phyloP scores from a whole-genome alignment of 2,113 vertebrate genomes.

The Centropristis striata region DNA sequence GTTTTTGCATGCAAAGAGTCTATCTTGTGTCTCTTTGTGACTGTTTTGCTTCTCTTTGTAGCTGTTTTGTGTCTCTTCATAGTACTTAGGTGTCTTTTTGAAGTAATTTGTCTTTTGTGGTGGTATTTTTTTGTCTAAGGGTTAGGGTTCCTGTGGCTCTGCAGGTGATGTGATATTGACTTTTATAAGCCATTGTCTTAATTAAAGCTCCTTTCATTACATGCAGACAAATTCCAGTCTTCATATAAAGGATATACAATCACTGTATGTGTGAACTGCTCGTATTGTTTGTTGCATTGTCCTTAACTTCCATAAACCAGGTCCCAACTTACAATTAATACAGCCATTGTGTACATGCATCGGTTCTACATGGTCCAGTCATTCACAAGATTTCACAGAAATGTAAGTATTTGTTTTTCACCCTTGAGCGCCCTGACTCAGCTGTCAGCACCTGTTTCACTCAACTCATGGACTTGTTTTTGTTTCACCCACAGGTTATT shows the following conservation, averaged over 20 bases:
- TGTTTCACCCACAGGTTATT: slow-evolving; percentile 84
- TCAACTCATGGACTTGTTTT: background rate
- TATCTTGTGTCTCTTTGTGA: too few relatives aligned
- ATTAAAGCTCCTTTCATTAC: background rate
- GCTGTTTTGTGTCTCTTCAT: too few relatives aligned
- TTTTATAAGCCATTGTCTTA: background rate
- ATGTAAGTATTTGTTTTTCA: slow-evolving; percentile 85
- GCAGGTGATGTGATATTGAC: background rate
- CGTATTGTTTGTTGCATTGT: background rate
- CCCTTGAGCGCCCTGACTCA: background rate
- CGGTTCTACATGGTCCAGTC: slow-evolving; percentile 99
- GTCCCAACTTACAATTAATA: slow-evolving; percentile 97
- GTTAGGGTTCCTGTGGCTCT: background rate
- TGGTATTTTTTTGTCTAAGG: too few relatives aligned
- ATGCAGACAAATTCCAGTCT: background rate
- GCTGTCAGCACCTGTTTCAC: rapidly evolving
- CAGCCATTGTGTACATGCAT: slow-evolving; percentile 98
- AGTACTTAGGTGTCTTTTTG: too few relatives aligned
- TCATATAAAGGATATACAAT: background rate
- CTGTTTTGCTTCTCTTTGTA: too few relatives aligned
- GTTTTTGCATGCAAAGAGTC: too few relatives aligned
- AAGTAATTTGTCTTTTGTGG: too few relatives aligned
- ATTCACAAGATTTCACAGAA: slow-evolving; percentile 95
- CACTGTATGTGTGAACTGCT: background rate
- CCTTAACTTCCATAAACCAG: slow-evolving; percentile 86